Evolutionary conservation across 2,113 vertebrate species (phyloP), one percentile per base, ranked within the genome.

Genomic region (Sterna hirundo): DNA sequence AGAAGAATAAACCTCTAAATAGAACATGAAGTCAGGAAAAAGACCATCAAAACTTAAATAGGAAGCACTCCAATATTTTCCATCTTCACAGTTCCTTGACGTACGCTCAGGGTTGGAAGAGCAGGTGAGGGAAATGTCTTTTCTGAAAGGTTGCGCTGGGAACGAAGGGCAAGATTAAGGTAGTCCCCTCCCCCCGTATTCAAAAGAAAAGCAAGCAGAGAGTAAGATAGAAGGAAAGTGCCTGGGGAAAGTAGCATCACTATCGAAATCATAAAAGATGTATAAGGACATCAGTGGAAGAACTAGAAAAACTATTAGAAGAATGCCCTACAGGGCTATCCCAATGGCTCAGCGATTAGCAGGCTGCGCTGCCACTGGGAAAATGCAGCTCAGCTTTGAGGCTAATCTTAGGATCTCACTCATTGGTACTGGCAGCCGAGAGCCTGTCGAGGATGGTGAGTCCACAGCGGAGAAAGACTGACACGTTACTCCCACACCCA

Each of bases 241-340:
- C 96, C 95, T 92, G 90, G 91, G 92, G 94, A 97, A 80, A 91
- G 91, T 65, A 95, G 90, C 92, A 96, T 94, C 95, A 80, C 93
- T 96, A 86, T 88, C 5, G 62, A 93, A 96, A 92, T 94, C 88
- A 96, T 96, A 94, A 97, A 97, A 97, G 90, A 97, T 97, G 95
- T 80, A 96, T 97, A 95, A 96, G 94, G 88, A 90, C 94, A 96
- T 97, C 95, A 96, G 96, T 94, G 89, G 84, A 94, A 97, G 92
- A 94, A 93, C 86, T 93, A 90, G 77, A 75, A 91, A 82, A 96
- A 94, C 95, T 94, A 96, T 95, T 97, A 92, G 78, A 88, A 93
- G 94, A 68, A 88, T 80, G 91, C 81, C 96, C 88, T 94, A 11
- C 92, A 94, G 96, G 96, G 88, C 82, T 88, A 30, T 92, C 86